These are phyloP conservation scores for Caenorhabditis becei DNA, from an alignment of 2,888 invertebrate species.

Conservation along the genomic window DNA sequence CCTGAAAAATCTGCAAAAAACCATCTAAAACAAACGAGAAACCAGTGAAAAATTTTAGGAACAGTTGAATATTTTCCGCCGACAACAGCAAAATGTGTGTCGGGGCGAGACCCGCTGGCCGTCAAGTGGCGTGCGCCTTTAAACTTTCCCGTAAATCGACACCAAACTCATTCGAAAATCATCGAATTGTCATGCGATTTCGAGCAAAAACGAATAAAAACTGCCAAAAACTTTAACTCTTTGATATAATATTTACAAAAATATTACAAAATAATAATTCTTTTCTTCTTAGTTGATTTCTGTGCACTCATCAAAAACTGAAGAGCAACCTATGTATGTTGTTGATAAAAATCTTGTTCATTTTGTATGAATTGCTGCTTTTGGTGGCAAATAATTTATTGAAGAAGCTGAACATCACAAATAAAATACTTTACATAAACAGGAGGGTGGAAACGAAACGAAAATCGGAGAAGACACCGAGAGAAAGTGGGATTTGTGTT, in stretches of 20 bases:
- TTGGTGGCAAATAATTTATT: constrained; percentile 62
- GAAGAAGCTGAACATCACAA: constrained; percentile 34
- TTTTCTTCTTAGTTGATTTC: no score
- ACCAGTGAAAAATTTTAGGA: constrained; percentile 49
- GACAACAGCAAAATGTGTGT: constrained; percentile 5
- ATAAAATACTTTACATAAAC: constrained; percentile 29
- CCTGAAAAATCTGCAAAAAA: constrained; percentile 5
- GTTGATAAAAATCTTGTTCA: no score
- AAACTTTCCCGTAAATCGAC: constrained; percentile 45
- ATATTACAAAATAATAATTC: no score
- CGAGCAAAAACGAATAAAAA: constrained; percentile 8
- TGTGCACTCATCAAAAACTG: no score
- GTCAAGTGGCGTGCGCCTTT: constrained; percentile 34
- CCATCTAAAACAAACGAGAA: constrained; percentile 9
- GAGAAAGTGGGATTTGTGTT: not conserved
- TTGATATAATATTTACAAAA: no score
- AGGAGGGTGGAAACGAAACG: not conserved
- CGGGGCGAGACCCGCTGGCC: constrained; percentile 39
- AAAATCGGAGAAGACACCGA: not conserved
- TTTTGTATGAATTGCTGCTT: no score
- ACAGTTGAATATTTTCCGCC: constrained; percentile 19
- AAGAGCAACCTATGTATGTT: no score
- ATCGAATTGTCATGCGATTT: constrained; percentile 33
- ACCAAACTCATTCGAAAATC: not conserved
- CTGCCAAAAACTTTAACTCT: no score